Percentiles rank a stretch among this genome's conserved stretches.
phyloP scores from a whole-genome alignment of 2,888 invertebrate genomes.

The Chirona hameri region DNA sequence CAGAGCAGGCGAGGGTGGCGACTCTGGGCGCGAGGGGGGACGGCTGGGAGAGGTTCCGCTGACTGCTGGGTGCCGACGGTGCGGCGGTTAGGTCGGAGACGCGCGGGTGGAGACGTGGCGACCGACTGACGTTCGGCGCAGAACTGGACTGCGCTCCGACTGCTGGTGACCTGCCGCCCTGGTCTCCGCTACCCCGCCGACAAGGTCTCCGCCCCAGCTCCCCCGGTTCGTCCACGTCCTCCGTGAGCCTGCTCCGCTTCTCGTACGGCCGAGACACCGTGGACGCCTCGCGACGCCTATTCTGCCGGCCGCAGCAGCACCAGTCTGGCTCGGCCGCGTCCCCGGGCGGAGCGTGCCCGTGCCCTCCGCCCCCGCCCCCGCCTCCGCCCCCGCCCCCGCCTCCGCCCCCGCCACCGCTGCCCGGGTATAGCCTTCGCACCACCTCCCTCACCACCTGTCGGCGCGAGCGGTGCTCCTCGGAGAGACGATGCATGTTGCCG shows the following conservation, averaged over 20 bases:
- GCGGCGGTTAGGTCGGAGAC: no score
- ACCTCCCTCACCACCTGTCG: neutral
- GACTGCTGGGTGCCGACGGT: neutral
- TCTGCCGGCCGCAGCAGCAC: constrained; percentile 5
- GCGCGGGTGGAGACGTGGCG: neutral
- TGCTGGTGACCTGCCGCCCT: neutral
- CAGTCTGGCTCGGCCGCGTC: neutral
- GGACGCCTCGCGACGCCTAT: neutral
- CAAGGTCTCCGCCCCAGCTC: neutral
- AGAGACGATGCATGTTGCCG: neutral
- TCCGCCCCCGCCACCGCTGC: neutral
- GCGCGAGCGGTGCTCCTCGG: neutral
- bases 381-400: neutral
- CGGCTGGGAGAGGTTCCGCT: neutral
- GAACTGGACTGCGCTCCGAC: neutral
- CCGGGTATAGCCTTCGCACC: constrained; percentile 1
- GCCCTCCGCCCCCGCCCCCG: neutral
- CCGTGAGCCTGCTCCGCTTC: neutral
- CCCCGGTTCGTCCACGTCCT: neutral
- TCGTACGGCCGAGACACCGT: neutral
- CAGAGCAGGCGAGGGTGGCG: neutral
- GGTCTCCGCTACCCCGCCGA: neutral
- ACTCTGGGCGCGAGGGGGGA: neutral
- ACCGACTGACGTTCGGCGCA: neutral
- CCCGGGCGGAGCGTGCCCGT: no score